Conservation (phyloP, 2,888 invertebrate genomes). For the Spisula subtruncata region DNA sequence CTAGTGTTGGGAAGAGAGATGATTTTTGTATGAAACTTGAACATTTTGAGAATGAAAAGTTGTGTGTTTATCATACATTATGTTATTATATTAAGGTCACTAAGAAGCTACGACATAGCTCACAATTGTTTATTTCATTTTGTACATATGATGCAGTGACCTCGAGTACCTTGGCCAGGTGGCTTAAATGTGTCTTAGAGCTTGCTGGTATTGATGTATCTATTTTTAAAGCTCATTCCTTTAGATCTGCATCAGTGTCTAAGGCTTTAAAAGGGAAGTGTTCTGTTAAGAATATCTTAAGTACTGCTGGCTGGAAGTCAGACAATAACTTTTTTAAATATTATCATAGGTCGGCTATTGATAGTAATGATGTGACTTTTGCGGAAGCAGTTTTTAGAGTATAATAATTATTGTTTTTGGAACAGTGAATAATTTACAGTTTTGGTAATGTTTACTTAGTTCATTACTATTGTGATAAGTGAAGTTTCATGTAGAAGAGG, state of each 20-base stretch:
- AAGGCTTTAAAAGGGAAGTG: neutral
- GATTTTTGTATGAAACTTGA: conserved; percentile 37
- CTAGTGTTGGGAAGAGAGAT: conserved; percentile 26
- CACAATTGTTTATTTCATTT: conserved; percentile 58
- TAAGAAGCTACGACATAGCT: neutral
- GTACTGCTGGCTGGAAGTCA: conserved; percentile 30
- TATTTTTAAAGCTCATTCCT: conserved; percentile 58
- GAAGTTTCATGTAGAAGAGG: too few species aligned
- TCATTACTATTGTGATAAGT: neutral
- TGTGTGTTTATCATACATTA: conserved; percentile 62
- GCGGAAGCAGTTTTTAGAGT: conserved; percentile 26
- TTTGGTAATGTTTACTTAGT: neutral
- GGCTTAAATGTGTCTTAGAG: conserved; percentile 47
- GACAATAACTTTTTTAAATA: conserved; percentile 32
- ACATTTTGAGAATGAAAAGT: conserved; percentile 49
- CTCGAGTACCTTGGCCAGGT: conserved; percentile 61
- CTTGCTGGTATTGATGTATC: conserved; percentile 49
- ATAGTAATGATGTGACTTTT: conserved; percentile 19
- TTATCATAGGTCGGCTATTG: neutral
- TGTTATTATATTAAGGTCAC: conserved; percentile 46
- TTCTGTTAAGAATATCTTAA: neutral
- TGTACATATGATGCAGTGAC: conserved; percentile 54
- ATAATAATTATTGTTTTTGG: neutral
- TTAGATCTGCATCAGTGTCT: conserved; percentile 29
- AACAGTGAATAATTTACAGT: neutral